Base-by-base conservation (phyloP, 2,113 vertebrate species). In the Pterocles burchelli region DNA sequence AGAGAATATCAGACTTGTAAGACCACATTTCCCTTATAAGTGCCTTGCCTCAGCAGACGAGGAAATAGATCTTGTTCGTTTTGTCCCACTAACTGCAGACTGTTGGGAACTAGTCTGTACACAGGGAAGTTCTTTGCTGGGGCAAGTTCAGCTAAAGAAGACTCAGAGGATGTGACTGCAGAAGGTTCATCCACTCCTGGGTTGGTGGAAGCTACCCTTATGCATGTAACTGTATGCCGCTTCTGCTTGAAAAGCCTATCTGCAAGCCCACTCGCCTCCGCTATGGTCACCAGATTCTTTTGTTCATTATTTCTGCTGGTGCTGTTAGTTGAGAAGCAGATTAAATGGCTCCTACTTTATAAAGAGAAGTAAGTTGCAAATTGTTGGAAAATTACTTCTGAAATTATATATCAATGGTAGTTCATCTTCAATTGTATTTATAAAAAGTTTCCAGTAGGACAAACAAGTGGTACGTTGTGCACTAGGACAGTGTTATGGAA, bases 381-480 rank as follows among this genome's bases (percentile, higher is more conserved):
- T 22, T 57, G 55, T 61, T 66, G 51, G 61, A 85, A 90, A 85
- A 93, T 87, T 9, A 71, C 75, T 67, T 74, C 48, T 72, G 34
- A 77, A 94, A 90, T 96, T 61, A 54, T 48, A 13, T 57, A 62
- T 51, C 34, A 21, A 38, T 76, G 71, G 54, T 70, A 52, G 76
- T 81, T 90, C 31, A 85, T 94, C 95, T 94, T 74, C 78, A 73
- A 38, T 61, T 79, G 78, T 79, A 48, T 86, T 91, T 72, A 63
- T 41, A n/a, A 26, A 17, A 89, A 93, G 18, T 81, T 91, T 90
- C 72, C 58, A 61, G 71, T 73, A 38, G 28, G 74, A 72, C 72
- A 84, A 95, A 89, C 66, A 75, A 74, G 68, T 0, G 1, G 61
- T 67, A 57, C 71, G 7, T 62, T 77, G 76, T 94, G 66, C 77